phyloP scores from a whole-genome alignment of 2,888 invertebrate species.

The Xylophagus ater region DNA sequence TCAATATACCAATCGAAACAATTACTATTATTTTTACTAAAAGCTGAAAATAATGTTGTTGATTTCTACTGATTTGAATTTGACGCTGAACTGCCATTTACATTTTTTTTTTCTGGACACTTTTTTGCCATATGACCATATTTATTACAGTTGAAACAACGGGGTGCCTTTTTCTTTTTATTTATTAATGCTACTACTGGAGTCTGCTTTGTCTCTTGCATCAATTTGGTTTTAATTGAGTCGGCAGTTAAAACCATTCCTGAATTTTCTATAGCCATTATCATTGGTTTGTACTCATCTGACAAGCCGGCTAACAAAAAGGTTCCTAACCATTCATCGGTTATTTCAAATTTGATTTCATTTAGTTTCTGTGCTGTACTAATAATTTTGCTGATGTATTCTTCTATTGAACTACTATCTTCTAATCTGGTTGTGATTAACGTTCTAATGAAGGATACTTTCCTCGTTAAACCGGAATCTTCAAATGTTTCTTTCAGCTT shows the following conservation, averaged over 20 bases:
- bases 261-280: slow-evolving; percentile 20
- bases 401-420: slow-evolving; percentile 22
- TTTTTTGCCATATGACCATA: too few relatives aligned
- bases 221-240: slow-evolving; percentile 24
- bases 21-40: too few relatives aligned
- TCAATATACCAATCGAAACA: too few relatives aligned
- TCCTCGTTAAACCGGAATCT: slow-evolving; percentile 23
- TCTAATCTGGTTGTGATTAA: slow-evolving; percentile 17
- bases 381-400: slow-evolving; percentile 24
- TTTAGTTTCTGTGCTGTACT: slow-evolving; percentile 24
- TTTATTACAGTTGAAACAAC: too few relatives aligned
- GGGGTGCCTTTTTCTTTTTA: too few relatives aligned
- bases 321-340: slow-evolving; percentile 22
- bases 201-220: too few relatives aligned
- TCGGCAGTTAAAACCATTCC: slow-evolving; percentile 22
- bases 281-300: slow-evolving; percentile 24
- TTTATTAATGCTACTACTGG: too few relatives aligned
- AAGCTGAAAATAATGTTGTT: too few relatives aligned
- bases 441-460: slow-evolving; percentile 21
- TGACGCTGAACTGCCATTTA: too few relatives aligned
- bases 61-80: too few relatives aligned
- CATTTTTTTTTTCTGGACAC: too few relatives aligned
- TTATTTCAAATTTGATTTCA: slow-evolving; percentile 18
- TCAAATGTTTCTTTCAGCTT: slow-evolving; percentile 21
- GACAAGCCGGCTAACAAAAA: slow-evolving; percentile 24